These are phyloP conservation scores for Acanthis flammea DNA, from an alignment of 2,797 vertebrate species.

Conservation along the genomic window DNA sequence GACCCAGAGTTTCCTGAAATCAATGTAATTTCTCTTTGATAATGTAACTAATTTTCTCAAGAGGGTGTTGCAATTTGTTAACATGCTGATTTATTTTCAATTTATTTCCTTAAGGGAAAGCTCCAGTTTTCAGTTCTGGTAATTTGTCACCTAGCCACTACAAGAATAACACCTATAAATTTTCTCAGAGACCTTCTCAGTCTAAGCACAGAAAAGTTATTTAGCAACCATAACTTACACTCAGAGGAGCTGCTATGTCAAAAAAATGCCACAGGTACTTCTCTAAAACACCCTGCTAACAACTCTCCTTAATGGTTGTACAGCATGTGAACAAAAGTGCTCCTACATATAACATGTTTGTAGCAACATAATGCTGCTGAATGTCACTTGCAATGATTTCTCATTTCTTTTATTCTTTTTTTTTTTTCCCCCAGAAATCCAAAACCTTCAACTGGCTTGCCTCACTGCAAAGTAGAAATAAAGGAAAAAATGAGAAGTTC, in stretches of 20 bases:
- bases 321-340: neutral
- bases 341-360: neutral
- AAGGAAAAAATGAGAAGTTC: neutral
- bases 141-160: conserved; percentile 24
- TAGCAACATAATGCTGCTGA: neutral
- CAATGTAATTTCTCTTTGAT: neutral
- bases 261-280: neutral
- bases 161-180: conserved; percentile 34
- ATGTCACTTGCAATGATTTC: neutral
- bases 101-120: conserved; percentile 20
- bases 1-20: neutral
- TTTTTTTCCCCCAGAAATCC: fast-evolving
- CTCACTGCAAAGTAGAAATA: neutral
- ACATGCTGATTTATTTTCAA: conserved; percentile 15
- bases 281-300: neutral
- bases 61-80: neutral
- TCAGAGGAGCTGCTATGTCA: neutral
- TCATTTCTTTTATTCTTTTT: neutral
- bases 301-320: neutral
- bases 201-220: neutral
- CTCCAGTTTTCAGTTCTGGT: neutral
- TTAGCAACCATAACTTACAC: neutral
- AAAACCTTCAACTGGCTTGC: neutral
- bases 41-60: conserved; percentile 32
- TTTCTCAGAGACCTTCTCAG: neutral